Evolutionary conservation across 2,888 invertebrate species (phyloP).

Genomic region (Penaeus monodon): DNA sequence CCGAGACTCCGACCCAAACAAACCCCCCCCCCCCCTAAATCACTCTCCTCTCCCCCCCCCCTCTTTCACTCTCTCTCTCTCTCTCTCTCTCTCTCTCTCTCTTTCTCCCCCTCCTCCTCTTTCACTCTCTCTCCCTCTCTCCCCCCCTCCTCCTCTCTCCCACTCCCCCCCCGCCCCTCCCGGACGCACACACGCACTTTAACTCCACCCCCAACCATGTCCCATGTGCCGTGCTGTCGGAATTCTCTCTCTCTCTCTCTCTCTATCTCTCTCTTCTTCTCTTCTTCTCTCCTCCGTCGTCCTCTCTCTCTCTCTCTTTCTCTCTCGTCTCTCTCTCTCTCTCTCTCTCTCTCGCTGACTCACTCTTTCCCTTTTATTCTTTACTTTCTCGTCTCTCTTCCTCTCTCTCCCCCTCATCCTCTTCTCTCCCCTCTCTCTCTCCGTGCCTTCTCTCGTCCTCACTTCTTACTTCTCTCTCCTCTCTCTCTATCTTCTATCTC

Average conservation of each 20-base stretch:
- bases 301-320: constrained; percentile 22
- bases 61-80: rapidly evolving
- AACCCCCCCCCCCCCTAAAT: not conserved
- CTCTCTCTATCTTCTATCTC: too few relatives aligned
- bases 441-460: too few relatives aligned
- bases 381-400: not conserved
- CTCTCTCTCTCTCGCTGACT: too few relatives aligned
- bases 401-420: too few relatives aligned
- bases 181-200: not conserved
- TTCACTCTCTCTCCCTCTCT: not conserved
- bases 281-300: not conserved
- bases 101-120: not conserved
- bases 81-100: too few relatives aligned
- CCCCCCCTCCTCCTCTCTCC: not conserved
- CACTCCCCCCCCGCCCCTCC: not conserved
- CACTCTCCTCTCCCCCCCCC: not conserved
- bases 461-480: too few relatives aligned
- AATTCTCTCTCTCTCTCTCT: not conserved
- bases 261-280: constrained; percentile 27
- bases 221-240: not conserved
- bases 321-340: too few relatives aligned
- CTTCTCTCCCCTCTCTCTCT: too few relatives aligned
- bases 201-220: not conserved
- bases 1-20: not conserved
- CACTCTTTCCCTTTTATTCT: not conserved